phyloP scores from a whole-genome alignment of 1,140 invertebrate genomes.

The Eupristina koningsbergeri region DNA sequence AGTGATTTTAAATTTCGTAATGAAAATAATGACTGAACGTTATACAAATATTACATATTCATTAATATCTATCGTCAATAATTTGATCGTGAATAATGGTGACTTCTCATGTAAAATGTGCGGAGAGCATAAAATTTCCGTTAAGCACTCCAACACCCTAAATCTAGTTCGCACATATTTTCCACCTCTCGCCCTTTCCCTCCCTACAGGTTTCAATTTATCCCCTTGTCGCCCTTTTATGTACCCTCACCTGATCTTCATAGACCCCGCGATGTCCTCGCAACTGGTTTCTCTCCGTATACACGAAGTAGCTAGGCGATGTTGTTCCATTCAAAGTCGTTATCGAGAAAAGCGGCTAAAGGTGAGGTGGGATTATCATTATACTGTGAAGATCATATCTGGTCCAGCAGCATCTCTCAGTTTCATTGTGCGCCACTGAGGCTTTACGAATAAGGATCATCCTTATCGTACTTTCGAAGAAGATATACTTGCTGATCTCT shows the following conservation, averaged over 20 bases:
- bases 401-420: background rate
- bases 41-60: too few relatives aligned
- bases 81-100: too few relatives aligned
- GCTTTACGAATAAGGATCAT: background rate
- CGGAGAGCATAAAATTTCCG: background rate
- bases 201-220: conserved; percentile 3
- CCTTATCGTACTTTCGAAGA: background rate
- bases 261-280: background rate
- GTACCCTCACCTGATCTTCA: background rate
- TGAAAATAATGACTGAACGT: too few relatives aligned
- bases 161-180: background rate
- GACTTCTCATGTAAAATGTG: too few relatives aligned
- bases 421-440: background rate
- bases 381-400: conserved; percentile 26
- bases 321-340: conserved; percentile 10
- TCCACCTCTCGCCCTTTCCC: background rate
- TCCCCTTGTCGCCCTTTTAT: background rate
- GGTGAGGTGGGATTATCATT: background rate
- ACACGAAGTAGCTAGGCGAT: background rate
- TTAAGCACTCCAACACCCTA: background rate
- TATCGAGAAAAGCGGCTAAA: background rate
- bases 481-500: background rate
- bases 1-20: too few relatives aligned
- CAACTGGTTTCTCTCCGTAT: conserved; percentile 2
- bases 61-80: background rate